phyloP scores from a whole-genome alignment of 2,797 vertebrate species.

The Siniperca obscura region DNA sequence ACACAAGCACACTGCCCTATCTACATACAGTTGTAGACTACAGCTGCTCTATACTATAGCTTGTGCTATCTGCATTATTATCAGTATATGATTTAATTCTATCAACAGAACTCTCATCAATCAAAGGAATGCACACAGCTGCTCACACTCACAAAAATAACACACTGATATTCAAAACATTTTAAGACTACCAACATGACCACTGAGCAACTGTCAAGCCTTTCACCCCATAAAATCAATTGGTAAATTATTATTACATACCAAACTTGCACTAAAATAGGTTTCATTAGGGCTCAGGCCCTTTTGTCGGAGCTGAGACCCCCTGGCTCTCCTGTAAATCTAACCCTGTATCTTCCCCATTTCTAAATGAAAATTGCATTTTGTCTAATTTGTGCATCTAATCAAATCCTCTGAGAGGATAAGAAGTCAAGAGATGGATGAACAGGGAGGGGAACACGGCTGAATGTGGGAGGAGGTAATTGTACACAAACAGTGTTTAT shows the following conservation, averaged over 20 bases:
- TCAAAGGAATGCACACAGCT: neutral
- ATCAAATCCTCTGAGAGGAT: constrained; percentile 58
- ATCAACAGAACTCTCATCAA: neutral
- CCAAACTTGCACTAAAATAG: constrained; percentile 15
- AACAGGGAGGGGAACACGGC: constrained; percentile 9
- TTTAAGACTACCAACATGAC: neutral
- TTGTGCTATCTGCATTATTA: neutral
- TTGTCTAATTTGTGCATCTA: constrained; percentile 55
- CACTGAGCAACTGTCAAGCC: constrained; percentile 5
- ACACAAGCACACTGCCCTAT: neutral
- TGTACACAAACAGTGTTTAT: constrained; percentile 41
- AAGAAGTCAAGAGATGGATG: constrained; percentile 53
- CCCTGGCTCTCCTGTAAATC: constrained; percentile 19
- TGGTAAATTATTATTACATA: constrained; percentile 10
- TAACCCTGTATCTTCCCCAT: constrained; percentile 5
- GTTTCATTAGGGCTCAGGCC: constrained; percentile 18
- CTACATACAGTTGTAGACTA: neutral
- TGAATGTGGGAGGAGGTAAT: constrained; percentile 48
- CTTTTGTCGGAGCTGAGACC: constrained; percentile 18
- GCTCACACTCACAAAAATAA: neutral
- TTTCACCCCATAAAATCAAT: constrained; percentile 8
- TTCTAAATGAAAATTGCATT: constrained; percentile 65
- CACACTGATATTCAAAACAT: neutral
- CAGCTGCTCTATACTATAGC: neutral
- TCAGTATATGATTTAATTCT: neutral